Conservation (phyloP, 53 echinoderm and acorn worm species). For the Paracentrotus lividus region DNA sequence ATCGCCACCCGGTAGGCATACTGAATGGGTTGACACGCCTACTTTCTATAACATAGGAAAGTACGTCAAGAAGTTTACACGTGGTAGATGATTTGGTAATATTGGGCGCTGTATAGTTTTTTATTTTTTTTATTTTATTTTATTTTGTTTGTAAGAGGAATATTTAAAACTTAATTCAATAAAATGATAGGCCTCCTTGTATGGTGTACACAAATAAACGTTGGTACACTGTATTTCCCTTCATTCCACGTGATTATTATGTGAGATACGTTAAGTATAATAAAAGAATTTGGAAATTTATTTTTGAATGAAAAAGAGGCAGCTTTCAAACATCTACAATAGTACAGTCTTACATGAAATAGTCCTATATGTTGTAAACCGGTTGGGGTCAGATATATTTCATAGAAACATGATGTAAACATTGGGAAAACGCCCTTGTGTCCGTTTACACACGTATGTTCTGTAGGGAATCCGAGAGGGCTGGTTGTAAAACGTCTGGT, state of each 20-base stretch:
- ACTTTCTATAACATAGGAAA: not conserved
- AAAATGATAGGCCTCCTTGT: too few species aligned
- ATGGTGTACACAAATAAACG: too few species aligned
- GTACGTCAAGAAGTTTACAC: too few species aligned
- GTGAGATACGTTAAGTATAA: not conserved
- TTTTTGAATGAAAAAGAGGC: not conserved
- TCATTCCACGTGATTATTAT: too few species aligned
- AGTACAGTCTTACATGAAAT: not conserved
- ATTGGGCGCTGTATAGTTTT: not conserved
- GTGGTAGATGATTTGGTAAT: too few species aligned
- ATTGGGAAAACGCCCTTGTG: not conserved
- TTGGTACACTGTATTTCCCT: too few species aligned
- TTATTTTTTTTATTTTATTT: not conserved
- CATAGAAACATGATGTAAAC: not conserved
- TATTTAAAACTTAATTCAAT: too few species aligned
- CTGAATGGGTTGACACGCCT: not conserved
- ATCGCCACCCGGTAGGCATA: conserved; percentile 39
- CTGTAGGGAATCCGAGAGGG: not conserved
- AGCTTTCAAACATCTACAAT: not conserved
- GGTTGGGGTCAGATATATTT: not conserved
- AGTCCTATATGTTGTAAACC: not conserved
- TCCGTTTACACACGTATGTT: not conserved
- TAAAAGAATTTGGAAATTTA: not conserved
- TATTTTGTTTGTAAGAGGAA: not conserved
- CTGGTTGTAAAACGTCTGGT: conserved; percentile 4